A percentile compares a stretch with the other conserved stretches of the same genome.
These are phyloP conservation scores for Aphelenchoides bicaudatus DNA, from an alignment of 2,888 invertebrate genomes.

Conservation along the genomic window DNA sequence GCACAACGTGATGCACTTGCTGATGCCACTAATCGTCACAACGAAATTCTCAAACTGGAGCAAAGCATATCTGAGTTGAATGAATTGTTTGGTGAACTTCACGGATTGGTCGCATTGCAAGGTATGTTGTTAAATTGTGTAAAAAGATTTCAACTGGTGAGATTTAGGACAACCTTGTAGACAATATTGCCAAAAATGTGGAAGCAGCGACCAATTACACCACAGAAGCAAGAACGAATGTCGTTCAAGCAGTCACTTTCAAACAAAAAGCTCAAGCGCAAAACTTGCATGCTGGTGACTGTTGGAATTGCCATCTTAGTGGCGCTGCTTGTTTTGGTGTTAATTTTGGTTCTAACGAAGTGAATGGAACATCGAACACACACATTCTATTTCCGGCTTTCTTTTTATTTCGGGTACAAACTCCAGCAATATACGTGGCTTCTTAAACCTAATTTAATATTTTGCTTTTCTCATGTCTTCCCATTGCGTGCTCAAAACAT, in stretches of 20 bases:
- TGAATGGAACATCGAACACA: no score
- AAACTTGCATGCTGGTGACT: conserved; percentile 38
- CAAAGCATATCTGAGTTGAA: conserved; percentile 97
- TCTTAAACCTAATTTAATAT: no score
- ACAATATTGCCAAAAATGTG: conserved; percentile 50
- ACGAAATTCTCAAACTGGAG: conserved; percentile 98
- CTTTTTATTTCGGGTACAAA: no score
- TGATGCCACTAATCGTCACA: conserved; percentile 71
- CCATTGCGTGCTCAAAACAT: no score
- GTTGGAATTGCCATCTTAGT: conserved; percentile 27
- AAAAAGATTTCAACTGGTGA: background rate
- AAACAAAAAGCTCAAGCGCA: conserved; percentile 50
- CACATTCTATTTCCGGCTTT: no score
- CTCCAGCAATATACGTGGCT: no score
- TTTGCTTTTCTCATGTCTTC: no score
- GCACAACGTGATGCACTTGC: conserved; percentile 50
- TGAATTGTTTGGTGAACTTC: conserved; percentile 99
- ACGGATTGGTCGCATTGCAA: conserved; percentile 78
- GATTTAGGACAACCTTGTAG: conserved; percentile 42
- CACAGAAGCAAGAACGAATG: conserved; percentile 31
- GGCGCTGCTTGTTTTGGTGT: conserved; percentile 21
- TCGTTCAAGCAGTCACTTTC: conserved; percentile 49
- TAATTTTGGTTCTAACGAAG: background rate
- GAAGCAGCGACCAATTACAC: conserved; percentile 41
- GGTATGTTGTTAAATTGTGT: no score